These are phyloP conservation scores for Sminthopsis crassicaudata DNA, from an alignment of 2,113 vertebrate species.

Conservation along the genomic window DNA sequence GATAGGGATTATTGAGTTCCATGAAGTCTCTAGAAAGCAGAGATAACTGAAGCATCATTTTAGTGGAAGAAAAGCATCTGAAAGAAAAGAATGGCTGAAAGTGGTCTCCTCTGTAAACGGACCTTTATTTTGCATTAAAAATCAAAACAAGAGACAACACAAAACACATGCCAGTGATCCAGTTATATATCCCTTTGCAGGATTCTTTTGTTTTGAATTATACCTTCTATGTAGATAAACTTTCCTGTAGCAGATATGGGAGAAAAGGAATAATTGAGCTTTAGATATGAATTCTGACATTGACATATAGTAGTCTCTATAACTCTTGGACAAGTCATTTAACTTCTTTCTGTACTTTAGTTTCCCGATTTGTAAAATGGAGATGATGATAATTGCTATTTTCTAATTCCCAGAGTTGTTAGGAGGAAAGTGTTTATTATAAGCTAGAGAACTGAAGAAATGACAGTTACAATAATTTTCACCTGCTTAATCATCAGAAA, in stretches of 20 bases:
- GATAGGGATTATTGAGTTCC: background rate
- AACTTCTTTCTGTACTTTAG: background rate
- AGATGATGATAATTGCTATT: background rate
- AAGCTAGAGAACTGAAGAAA: background rate
- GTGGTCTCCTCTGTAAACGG: background rate
- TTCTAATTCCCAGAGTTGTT: background rate
- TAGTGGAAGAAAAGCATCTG: slow-evolving; percentile 13
- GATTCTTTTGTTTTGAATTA: slow-evolving; percentile 57
- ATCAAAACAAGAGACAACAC: background rate
- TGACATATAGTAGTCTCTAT: background rate
- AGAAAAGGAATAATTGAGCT: background rate
- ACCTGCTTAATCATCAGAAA: background rate
- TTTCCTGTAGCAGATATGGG: slow-evolving; percentile 43
- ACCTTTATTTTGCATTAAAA: background rate
- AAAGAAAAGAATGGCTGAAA: slow-evolving; percentile 7
- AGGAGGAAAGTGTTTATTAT: background rate
- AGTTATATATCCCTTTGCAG: background rate
- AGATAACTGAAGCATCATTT: background rate
- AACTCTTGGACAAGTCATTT: background rate
- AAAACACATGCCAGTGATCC: background rate
- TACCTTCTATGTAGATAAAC: slow-evolving; percentile 25
- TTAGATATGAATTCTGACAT: background rate
- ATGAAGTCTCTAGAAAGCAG: background rate
- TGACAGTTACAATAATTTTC: background rate
- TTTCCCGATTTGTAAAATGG: slow-evolving; percentile 10